Evolutionary conservation across 2,113 vertebrate species (phyloP), one percentile per base, ranked within the genome.

Genomic region (Isichthys henryi): DNA sequence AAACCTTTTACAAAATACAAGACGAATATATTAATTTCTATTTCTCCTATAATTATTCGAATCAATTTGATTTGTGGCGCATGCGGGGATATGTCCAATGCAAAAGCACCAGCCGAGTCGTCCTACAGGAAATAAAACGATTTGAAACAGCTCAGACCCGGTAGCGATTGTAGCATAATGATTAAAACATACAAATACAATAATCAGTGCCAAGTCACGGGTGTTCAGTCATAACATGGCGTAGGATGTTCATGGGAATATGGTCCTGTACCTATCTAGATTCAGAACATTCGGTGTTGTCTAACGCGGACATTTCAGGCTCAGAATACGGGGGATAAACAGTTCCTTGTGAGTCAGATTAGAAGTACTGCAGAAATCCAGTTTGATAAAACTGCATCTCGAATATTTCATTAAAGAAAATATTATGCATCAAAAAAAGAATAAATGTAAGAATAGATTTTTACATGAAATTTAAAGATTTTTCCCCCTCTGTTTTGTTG

Each of bases 151-250:
- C 10, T 8, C 82, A 46, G 8, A 85, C 43, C 39, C 21, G 43
- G 82, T 48, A 48, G 45, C 4, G 43, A 45, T 84, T 46, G 46
- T 84, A 85, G 11, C 4, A 9, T 49, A 85, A 84, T 45, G 11
- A 58, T 45, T 45, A 89, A 15, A 39, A 80, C 88, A 89, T 31
- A 70, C 62, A 56, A 89, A 88, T 70, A 80, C 17, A 43, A 80
- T 19, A 39, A 80, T 56, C 83, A 86, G 45, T 86, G 89, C 89
- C 52, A 89, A 50, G 27, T 52, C 50, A 49, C 19, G 2, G 9
- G 9, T 50, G n/a, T 74, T 74, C 23, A 66, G 80, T 62, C n/a
- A 48, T 46, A 56, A 31, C 53, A 85, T 66, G 21, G 15, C n/a
- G 31, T 31, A 46, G 3, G 70, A n/a, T 9, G 53, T 48, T 19